Evolutionary conservation across 2,888 invertebrate genomes (phyloP).

Genomic region (Stenodera caucasica): DNA sequence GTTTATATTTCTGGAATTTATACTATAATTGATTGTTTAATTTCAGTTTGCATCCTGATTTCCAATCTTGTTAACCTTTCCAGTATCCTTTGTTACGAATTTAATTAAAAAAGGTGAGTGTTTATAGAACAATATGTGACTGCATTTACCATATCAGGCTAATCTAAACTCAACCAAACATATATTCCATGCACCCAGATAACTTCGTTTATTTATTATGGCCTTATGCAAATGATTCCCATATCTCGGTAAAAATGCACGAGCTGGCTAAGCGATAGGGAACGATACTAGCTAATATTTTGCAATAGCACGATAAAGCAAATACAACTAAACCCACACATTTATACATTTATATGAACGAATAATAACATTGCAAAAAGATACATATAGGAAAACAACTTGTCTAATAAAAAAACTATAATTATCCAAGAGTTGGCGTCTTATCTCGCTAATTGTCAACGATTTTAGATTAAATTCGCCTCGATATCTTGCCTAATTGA

Average conservation of each 20-base stretch:
- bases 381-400: too few relatives aligned
- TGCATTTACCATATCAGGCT: conserved; percentile 45
- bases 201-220: conserved; percentile 54
- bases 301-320: conserved; percentile 44
- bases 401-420: too few relatives aligned
- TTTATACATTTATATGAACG: conserved; percentile 7
- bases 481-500: too few relatives aligned
- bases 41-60: not conserved
- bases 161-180: conserved; percentile 50
- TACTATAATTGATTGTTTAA: not conserved
- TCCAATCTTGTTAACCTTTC: not conserved
- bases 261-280: conserved; percentile 46
- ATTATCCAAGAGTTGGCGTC: too few relatives aligned
- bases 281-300: conserved; percentile 47
- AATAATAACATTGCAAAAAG: not conserved
- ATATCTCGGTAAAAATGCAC: conserved; percentile 53
- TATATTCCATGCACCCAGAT: conserved; percentile 51
- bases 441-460: too few relatives aligned
- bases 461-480: too few relatives aligned
- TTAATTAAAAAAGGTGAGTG: not conserved
- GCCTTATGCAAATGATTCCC: conserved; percentile 53
- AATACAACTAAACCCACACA: conserved; percentile 42
- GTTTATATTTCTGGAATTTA: not conserved
- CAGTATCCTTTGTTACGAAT: not conserved
- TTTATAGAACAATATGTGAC: conserved; percentile 32